Base-by-base conservation (phyloP, 1,140 invertebrate genomes). In the Gonatopus flavifemur region DNA sequence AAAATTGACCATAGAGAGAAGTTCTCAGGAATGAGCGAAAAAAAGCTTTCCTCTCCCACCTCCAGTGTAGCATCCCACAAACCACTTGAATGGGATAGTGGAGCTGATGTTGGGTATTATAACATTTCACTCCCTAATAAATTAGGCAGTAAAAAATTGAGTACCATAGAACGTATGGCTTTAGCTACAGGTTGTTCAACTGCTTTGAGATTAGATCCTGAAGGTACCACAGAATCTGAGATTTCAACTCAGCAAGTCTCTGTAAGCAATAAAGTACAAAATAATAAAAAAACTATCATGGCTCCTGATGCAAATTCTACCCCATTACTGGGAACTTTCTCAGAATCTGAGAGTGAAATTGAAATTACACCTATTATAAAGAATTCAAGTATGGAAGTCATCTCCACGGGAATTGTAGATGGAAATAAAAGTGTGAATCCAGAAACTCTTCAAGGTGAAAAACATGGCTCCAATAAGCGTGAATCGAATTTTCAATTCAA, bases 81-180 rank as follows among this genome's bases (percentile, higher is more conserved):
- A 6, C 84, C 83, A 52, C 66, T 89, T 3, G 87, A 89, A 73
- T 89, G 88, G 88, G 87, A 89, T 64, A 88, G 84, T 49, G 82
- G 87, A 37, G 88, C 86, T 6, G 88, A 90, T 74, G 87, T 89
- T 30, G 88, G 87, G 4, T 90, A 90, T 72, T 78, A 65, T 18
- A 83, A 85, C 66, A 63, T 43, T 32, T 28, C 54, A 9, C 50
- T 61, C n/a, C 52, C 49, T 9, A 74, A 74, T 51, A 80, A 75
- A 63, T 74, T 77, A 12, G 69, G 64, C 52, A 48, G 70, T 56
- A 66, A 80, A 53, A 51, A 78, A 63, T 52, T 84, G 1, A 83
- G 82, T 54, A 83, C 83, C 3, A 73, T 85, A 41, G 84, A 86
- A 65, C 80, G 80, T 53, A 77, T 85, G 55, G 83, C 82, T 19